Conservation (phyloP, 2,113 vertebrate species). For the Perognathus longimembris region DNA sequence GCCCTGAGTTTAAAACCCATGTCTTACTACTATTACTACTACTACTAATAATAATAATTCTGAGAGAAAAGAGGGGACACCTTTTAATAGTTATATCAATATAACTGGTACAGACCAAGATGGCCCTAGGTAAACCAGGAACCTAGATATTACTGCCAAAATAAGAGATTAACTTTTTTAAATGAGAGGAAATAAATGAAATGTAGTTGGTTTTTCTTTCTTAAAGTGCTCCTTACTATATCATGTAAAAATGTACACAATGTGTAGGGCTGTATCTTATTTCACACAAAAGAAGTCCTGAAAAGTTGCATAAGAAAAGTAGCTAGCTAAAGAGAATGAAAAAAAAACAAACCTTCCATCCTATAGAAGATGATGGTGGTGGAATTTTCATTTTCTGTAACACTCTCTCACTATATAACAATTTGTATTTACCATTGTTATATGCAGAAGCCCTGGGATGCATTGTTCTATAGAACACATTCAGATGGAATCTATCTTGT, state of each 20-base stretch:
- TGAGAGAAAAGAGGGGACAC: not conserved
- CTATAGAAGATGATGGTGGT: not conserved
- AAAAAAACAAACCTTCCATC: not conserved
- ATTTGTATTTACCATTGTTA: not conserved
- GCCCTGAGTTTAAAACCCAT: no score
- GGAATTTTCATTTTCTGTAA: not conserved
- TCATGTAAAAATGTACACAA: not conserved
- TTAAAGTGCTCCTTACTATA: not conserved
- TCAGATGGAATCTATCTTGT: not conserved
- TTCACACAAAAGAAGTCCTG: not conserved
- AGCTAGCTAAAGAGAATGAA: not conserved
- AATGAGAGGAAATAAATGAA: not conserved
- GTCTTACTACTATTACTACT: no score
- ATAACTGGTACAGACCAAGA: not conserved
- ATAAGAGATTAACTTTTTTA: not conserved
- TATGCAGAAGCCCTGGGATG: not conserved
- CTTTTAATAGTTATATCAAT: not conserved
- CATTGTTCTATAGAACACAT: accelerated
- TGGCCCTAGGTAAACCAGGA: not conserved
- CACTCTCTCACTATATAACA: not conserved
- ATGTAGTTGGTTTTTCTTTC: not conserved
- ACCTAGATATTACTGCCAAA: not conserved
- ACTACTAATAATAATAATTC: no score
- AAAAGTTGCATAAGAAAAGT: not conserved
- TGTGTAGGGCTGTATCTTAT: not conserved